Percentiles rank a stretch among this genome's conserved stretches.
Evolutionary conservation across 2,797 vertebrate species (phyloP).

Genomic region (Hemibagrus guttatus): DNA sequence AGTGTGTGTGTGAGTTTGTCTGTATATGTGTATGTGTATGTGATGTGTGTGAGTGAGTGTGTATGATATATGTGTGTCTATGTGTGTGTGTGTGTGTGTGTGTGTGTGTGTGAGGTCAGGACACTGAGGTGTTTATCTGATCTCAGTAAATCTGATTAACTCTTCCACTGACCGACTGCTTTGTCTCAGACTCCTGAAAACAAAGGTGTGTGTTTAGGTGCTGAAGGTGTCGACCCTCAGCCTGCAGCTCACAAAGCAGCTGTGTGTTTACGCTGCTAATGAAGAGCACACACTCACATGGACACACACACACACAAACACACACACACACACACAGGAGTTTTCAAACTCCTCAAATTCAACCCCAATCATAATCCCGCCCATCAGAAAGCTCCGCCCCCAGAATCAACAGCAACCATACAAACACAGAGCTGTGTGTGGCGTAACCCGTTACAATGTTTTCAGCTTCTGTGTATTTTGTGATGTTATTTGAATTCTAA

Average conservation of each 20-base stretch:
- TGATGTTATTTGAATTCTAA: too few species aligned
- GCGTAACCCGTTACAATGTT: too few species aligned
- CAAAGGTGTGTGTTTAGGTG: conserved; percentile 43
- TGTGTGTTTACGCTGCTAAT: background rate
- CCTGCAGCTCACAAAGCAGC: conserved; percentile 11
- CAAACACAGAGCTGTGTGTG: too few species aligned
- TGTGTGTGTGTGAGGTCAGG: conserved; percentile 18
- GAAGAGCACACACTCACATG: background rate
- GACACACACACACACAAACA: background rate
- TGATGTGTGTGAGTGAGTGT: too few species aligned
- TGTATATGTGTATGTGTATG: too few species aligned
- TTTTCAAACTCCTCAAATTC: too few species aligned
- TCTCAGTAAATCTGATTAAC: conserved; percentile 24
- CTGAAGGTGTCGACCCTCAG: conserved; percentile 15
- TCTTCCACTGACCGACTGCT: background rate
- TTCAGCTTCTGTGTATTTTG: too few species aligned
- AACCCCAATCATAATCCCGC: background rate
- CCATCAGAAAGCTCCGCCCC: background rate
- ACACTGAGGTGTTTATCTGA: conserved; percentile 21
- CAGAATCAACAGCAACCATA: background rate
- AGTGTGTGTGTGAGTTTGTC: too few species aligned
- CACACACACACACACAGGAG: too few species aligned
- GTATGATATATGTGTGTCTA: too few species aligned
- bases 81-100: conserved; percentile 10
- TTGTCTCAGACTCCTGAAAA: background rate